Conservation (phyloP, 2,888 invertebrate species). For the Creontiades dilutus region DNA sequence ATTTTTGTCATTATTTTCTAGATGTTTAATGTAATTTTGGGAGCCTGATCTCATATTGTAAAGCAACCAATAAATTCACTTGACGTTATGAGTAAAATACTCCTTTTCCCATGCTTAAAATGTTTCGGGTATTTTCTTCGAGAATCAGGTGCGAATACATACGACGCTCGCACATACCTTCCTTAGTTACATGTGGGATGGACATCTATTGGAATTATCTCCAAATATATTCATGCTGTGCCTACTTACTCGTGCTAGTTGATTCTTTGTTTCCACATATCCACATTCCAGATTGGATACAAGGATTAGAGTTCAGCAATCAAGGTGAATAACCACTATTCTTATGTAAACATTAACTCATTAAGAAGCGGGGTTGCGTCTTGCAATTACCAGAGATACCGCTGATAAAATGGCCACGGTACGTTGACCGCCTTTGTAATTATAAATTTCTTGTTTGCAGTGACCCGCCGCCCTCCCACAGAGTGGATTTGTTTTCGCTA, state of each 20-base stretch:
- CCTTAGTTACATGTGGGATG: no score
- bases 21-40: no score
- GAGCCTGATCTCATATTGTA: no score
- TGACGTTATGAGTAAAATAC: no score
- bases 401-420: constrained; percentile 2
- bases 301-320: background rate
- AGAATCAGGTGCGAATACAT: no score
- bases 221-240: background rate
- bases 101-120: no score
- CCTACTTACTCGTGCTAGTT: background rate
- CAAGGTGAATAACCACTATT: background rate
- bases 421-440: constrained; percentile 21
- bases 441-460: constrained; percentile 26
- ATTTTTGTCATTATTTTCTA: no score
- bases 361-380: constrained; percentile 21
- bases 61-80: no score
- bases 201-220: no score
- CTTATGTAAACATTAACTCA: constrained; percentile 46
- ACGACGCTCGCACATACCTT: no score
- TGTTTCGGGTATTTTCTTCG: no score
- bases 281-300: background rate
- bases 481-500: constrained; percentile 37
- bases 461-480: background rate
- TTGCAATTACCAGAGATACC: constrained; percentile 44
- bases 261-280: background rate